phyloP scores from a whole-genome alignment of 2,113 vertebrate species.

The Entomyzon cyanotis region DNA sequence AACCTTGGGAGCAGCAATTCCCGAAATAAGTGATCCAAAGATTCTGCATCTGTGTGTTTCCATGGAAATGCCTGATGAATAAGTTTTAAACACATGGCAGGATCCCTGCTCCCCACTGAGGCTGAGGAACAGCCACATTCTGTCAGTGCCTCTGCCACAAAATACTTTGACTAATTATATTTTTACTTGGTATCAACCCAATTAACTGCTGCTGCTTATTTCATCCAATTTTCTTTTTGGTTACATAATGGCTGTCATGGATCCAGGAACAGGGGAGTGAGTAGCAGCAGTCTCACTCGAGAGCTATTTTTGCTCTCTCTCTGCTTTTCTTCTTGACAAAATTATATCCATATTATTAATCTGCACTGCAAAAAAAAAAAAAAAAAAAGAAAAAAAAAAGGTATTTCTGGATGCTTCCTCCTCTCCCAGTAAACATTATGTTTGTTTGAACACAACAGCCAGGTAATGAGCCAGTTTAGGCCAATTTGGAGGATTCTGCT shows the following conservation, averaged over 20 bases:
- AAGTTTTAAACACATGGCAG: conserved; percentile 42
- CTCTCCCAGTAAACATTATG: not conserved
- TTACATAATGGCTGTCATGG: conserved; percentile 55
- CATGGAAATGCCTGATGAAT: conserved; percentile 47
- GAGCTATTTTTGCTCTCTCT: conserved; percentile 47
- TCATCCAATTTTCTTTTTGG: conserved; percentile 5
- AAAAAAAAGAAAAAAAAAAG: not conserved
- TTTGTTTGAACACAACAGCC: not conserved
- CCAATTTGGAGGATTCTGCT: not conserved
- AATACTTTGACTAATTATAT: conserved; percentile 37
- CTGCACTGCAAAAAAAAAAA: not conserved
- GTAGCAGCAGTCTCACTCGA: conserved; percentile 33
- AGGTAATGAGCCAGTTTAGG: not conserved
- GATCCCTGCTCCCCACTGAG: not conserved
- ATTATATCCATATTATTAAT: conserved; percentile 27
- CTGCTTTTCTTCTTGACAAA: conserved; percentile 14
- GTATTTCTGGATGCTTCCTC: not conserved
- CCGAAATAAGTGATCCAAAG: conserved; percentile 20
- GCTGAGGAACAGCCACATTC: not conserved
- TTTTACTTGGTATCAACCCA: conserved; percentile 27
- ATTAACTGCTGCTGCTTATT: conserved; percentile 48
- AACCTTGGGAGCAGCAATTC: not conserved
- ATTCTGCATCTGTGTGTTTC: conserved; percentile 30
- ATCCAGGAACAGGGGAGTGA: conserved; percentile 46
- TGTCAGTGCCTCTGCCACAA: not conserved